A percentile compares a stretch with the other conserved stretches of the same genome.
phyloP scores from a whole-genome alignment of 2,888 invertebrate genomes.

The Meliscaeva auricollis region DNA sequence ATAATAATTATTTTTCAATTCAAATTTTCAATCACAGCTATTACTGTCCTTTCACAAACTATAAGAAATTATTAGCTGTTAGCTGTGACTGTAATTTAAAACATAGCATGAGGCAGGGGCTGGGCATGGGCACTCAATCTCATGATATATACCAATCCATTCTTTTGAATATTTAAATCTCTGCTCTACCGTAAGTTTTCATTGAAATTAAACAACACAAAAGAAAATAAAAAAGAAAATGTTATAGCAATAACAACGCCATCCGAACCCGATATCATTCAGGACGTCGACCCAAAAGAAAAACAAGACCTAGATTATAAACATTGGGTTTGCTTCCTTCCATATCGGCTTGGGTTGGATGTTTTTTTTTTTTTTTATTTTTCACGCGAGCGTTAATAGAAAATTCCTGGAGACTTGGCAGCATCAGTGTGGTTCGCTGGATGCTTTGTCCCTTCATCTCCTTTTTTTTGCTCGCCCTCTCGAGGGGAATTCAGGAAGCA shows the following conservation, averaged over 20 bases:
- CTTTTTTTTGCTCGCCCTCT: background rate
- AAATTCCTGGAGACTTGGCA: constrained; percentile 43
- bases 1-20: too few relatives aligned
- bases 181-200: constrained; percentile 30
- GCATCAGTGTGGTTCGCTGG: constrained; percentile 44
- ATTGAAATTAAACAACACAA: constrained; percentile 47
- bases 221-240: constrained; percentile 30
- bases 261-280: constrained; percentile 46
- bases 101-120: too few relatives aligned
- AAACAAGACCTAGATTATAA: constrained; percentile 71
- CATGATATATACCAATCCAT: background rate
- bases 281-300: constrained; percentile 71
- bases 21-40: too few relatives aligned
- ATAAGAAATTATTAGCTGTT: constrained; percentile 65
- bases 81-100: constrained; percentile 64
- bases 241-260: constrained; percentile 22
- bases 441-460: constrained; percentile 47
- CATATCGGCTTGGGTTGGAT: constrained; percentile 34
- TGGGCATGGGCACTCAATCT: constrained; percentile 49
- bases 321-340: constrained; percentile 48
- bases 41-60: background rate
- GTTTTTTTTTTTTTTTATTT: constrained; percentile 24
- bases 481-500: constrained; percentile 38
- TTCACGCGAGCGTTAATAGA: constrained; percentile 64
- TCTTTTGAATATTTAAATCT: constrained; percentile 4